Base-by-base conservation (phyloP, 2,113 vertebrate genomes). In the Scomber scombrus region DNA sequence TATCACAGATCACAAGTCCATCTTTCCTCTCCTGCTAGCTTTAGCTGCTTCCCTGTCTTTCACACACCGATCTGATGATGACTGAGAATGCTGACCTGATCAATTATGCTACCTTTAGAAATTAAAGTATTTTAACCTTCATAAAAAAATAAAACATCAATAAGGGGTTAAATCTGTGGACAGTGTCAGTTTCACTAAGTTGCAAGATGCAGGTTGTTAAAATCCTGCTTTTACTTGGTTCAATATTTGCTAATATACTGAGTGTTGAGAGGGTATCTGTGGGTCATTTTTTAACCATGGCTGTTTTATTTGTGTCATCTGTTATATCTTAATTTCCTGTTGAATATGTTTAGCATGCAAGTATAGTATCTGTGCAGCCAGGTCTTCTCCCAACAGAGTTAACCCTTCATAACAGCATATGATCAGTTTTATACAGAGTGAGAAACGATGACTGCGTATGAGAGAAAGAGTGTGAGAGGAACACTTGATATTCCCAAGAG, bases 31-130 rank as follows among this genome's bases (percentile, higher is more conserved):
- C 16, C 43, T 43, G 56, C 66, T 26, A 29, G 0, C 61, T 56
- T 50, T 55, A 47, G 12, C 31, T 34, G 15, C 29, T 58, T 47
- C 29, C 46, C 43, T 12, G 46, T 55, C 52, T 69, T 68, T 68
- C 61, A 67, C 43, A 40, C 51, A 50, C n/a, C 58, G 46, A 64
- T 52, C 23, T 75, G 76, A 80, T 4, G 12, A 19, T 63, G 60
- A 67, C 31, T 57, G 47, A 63, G 46, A 43, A 18, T 61, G 19
- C 40, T 46, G 40, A 26, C 18, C 26, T 65, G 29, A 67, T 63
- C 45, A 46, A 46, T 63, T 54, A 23, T 26, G 47, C 52, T 65
- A 29, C 19, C 14, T 54, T 11, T 31, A 43, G 23, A 46, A 81
- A 68, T 26, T 10, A n/a, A 34, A 50, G 15, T 4, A 49, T 26